Conservation (phyloP, 2,113 vertebrate genomes). For the Marcusenius ussheri region DNA sequence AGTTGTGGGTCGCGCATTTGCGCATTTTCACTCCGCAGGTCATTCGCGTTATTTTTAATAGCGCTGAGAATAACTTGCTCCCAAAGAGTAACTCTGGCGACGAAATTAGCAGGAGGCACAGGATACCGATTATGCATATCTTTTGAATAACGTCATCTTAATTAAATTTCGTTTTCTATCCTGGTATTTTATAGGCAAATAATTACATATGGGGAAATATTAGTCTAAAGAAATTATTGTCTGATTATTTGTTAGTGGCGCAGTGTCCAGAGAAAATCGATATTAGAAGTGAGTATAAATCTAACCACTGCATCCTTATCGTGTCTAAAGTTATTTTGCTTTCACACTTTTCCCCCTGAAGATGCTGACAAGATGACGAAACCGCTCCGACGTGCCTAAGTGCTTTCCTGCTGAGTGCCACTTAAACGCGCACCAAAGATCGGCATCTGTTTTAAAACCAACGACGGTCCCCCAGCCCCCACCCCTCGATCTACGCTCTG, state of each 20-base stretch:
- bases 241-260: not conserved
- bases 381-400: not conserved
- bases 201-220: not conserved
- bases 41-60: not conserved
- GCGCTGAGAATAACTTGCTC: not conserved
- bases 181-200: not conserved
- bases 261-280: not conserved
- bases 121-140: not conserved
- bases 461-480: not conserved
- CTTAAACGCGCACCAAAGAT: not conserved
- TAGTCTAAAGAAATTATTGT: not conserved
- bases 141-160: not conserved
- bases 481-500: not conserved
- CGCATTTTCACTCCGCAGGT: not conserved
- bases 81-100: not conserved
- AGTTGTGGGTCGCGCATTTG: constrained; percentile 1
- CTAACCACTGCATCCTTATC: not conserved
- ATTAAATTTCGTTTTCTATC: not conserved
- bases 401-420: not conserved
- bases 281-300: not conserved
- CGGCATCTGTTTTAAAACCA: not conserved
- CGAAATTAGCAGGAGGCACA: not conserved
- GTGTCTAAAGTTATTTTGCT: not conserved
- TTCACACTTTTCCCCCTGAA: not conserved
- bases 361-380: not conserved